Evolutionary conservation across 2,113 vertebrate genomes (phyloP).

Genomic region (Spea bombifrons): DNA sequence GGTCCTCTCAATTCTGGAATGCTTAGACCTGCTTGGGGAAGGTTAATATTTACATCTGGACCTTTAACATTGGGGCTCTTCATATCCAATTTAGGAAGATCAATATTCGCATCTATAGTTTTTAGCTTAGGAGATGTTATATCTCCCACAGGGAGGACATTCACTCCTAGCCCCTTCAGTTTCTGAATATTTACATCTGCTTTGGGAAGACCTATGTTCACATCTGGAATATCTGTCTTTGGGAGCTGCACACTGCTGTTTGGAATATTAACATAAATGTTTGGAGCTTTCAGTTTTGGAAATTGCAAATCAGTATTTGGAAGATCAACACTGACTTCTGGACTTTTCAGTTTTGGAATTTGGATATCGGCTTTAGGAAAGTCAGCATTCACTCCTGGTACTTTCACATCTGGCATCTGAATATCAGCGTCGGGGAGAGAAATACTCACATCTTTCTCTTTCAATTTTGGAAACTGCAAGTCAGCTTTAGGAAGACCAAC

Average conservation of each 20-base stretch:
- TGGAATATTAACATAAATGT: not conserved
- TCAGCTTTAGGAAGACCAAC: slow-evolving; percentile 22
- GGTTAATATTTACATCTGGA: slow-evolving; percentile 18
- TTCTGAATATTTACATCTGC: slow-evolving; percentile 22
- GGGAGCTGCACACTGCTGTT: not conserved
- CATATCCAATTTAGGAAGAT: slow-evolving; percentile 19
- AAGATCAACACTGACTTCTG: not conserved
- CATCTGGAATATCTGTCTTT: not conserved
- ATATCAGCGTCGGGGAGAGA: slow-evolving; percentile 11
- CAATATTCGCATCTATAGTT: not conserved
- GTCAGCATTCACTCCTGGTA: slow-evolving; percentile 3
- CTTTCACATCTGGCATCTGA: slow-evolving; percentile 13
- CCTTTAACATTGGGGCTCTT: slow-evolving; percentile 7
- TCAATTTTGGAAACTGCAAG: slow-evolving; percentile 4
- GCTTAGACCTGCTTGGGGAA: slow-evolving; percentile 1
- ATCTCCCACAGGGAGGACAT: slow-evolving; percentile 5
- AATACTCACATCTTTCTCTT: slow-evolving; percentile 4
- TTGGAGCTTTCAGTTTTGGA: slow-evolving; percentile 18
- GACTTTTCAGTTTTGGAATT: slow-evolving; percentile 14
- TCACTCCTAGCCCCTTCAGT: slow-evolving; percentile 3
- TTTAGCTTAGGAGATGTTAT: not conserved
- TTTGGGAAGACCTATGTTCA: slow-evolving; percentile 25
- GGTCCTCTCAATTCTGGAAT: slow-evolving; percentile 3
- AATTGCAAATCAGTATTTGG: not conserved
- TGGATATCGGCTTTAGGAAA: slow-evolving; percentile 8